Evolutionary conservation across 2,113 vertebrate genomes (phyloP).

Genomic region (Oxyura jamaicensis): DNA sequence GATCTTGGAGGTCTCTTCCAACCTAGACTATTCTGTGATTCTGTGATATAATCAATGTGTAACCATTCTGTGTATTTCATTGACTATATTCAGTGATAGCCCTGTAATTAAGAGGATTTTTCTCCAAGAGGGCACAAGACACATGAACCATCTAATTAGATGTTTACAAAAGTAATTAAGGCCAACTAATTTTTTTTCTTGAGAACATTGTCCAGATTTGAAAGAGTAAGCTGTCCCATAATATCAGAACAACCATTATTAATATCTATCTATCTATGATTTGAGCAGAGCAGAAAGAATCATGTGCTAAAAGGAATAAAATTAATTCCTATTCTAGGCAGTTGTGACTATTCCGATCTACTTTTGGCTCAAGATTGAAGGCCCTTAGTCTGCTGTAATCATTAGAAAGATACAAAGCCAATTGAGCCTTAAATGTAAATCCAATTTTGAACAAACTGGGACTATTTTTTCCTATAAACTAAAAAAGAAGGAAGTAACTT

Average conservation of each 20-base stretch:
- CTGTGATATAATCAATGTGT: background rate
- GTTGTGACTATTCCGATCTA: background rate
- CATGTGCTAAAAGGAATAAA: background rate
- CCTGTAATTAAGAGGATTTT: background rate
- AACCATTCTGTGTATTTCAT: background rate
- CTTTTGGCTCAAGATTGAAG: background rate
- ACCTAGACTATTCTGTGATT: too few relatives aligned
- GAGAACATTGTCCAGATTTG: background rate
- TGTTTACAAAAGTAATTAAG: background rate
- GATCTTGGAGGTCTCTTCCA: too few relatives aligned
- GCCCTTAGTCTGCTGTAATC: background rate
- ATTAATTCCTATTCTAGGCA: background rate
- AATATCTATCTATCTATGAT: background rate
- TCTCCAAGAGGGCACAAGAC: background rate
- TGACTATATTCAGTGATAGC: background rate
- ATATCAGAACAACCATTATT: background rate
- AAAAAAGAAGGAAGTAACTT: background rate
- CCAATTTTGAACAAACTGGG: background rate
- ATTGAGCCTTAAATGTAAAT: background rate
- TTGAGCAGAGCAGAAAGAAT: background rate
- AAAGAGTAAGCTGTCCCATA: background rate
- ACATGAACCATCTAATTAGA: background rate
- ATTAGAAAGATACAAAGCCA: background rate
- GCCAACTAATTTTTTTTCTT: background rate
- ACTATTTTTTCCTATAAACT: background rate